phyloP scores from a whole-genome alignment of 2,113 vertebrate species.

The Macheiramphus alcinus region DNA sequence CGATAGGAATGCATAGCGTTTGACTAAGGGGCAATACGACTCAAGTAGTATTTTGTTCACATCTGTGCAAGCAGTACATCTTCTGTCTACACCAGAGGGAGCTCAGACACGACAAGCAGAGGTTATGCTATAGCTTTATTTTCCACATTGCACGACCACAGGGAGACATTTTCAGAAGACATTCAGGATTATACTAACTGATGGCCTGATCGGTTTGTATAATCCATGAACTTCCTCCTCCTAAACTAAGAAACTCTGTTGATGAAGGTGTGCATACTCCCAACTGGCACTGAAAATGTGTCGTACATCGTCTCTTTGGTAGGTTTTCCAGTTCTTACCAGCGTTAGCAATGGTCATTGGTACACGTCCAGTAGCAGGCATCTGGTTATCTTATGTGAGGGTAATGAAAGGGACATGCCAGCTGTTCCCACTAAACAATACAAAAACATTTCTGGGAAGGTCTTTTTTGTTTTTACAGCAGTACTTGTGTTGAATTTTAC shows the following conservation, averaged over 20 bases:
- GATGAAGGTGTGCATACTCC: rapidly evolving
- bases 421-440: neutral
- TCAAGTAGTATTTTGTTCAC: neutral
- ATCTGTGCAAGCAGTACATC: neutral
- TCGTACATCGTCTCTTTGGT: rapidly evolving
- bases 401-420: neutral
- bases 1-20: rapidly evolving
- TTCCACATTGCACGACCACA: neutral
- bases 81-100: neutral
- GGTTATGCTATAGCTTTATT: neutral
- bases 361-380: neutral
- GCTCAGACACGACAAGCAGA: neutral
- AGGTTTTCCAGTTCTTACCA: neutral
- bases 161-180: neutral
- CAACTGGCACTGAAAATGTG: rapidly evolving
- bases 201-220: neutral
- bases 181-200: neutral
- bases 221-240: neutral
- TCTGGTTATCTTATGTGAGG: neutral
- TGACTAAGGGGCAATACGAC: neutral
- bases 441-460: neutral
- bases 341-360: neutral
- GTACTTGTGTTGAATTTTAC: neutral
- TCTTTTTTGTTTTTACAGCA: neutral
- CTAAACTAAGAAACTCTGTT: neutral